Percentiles rank a stretch among this genome's conserved stretches.
Conservation (phyloP, 1,140 invertebrate genomes). For the Drepana arcuata region DNA sequence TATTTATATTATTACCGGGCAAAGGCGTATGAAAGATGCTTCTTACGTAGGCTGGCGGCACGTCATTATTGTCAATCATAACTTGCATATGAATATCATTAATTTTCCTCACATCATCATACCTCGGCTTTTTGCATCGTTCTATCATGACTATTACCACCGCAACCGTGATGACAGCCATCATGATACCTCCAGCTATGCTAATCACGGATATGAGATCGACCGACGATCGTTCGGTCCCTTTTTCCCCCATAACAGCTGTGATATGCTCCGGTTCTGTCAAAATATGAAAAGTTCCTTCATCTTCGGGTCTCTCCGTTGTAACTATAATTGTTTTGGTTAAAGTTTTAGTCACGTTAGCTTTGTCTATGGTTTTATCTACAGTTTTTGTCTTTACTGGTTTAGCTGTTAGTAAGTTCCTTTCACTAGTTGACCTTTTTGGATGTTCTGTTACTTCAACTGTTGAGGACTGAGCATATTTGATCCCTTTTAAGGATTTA, state of each 20-base stretch:
- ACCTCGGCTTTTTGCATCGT: slow-evolving; percentile 50
- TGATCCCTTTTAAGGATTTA: not conserved
- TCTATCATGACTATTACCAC: slow-evolving; percentile 65
- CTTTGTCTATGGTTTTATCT: slow-evolving; percentile 5
- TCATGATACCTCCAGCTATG: slow-evolving; percentile 64
- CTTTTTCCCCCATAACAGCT: slow-evolving; percentile 63
- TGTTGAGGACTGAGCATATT: not conserved
- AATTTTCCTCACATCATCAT: slow-evolving; percentile 55
- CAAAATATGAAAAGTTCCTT: slow-evolving; percentile 68
- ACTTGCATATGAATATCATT: slow-evolving; percentile 61
- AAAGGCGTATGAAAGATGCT: slow-evolving; percentile 73
- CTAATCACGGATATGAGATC: slow-evolving; percentile 65
- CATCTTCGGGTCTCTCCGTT: slow-evolving; percentile 41
- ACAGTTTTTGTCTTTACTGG: not conserved
- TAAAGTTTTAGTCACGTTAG: slow-evolving; percentile 31
- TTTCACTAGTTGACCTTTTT: not conserved
- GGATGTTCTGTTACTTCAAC: not conserved
- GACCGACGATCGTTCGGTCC: slow-evolving; percentile 44
- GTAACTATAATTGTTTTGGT: slow-evolving; percentile 30
- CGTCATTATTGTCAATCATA: slow-evolving; percentile 58
- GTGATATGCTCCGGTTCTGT: slow-evolving; percentile 71
- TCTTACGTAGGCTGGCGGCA: slow-evolving; percentile 58
- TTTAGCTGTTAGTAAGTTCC: slow-evolving; percentile 5
- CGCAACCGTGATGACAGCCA: slow-evolving; percentile 63
- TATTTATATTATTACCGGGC: slow-evolving; percentile 53